Base-by-base conservation (phyloP, 2,797 vertebrate species). In the Lacerta bilineata region DNA sequence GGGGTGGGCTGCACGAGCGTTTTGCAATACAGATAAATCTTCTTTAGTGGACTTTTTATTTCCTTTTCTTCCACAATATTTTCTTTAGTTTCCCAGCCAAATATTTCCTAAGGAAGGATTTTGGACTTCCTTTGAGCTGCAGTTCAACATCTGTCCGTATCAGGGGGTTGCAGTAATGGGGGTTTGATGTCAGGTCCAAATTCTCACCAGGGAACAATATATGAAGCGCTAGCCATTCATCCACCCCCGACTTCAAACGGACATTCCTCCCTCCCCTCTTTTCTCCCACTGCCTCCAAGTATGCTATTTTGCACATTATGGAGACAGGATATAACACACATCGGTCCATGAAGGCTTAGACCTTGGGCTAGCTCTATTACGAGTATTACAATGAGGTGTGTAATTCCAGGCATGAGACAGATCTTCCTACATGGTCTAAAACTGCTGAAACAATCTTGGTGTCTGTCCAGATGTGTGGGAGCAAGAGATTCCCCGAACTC, bases 111-210 rank as follows among this genome's bases (percentile, higher is more conserved):
- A 94, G 92, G 94, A 96, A 96, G 93, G 94, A 95, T 96, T 95
- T 94, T 93, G 93, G 93, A 95, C 94, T 95, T 96, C 95, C 95
- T 96, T 93, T 95, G 95, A 94, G 93, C 94, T 94, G 91, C 95
- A 95, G 93, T 91, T 93, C 95, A 95, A 89, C 88, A 89, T 89
- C 79, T 89, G 88, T 89, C 78, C 79, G 76, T 86, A 86, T 89
- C 88, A 89, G 93, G 94, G 94, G 95, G 92, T 93, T 96, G 92
- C 93, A 95, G 94, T 94, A 95, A 96, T 93, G 93, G 95, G 94
- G 93, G 93, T 89, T 95, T 96, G 95, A 96, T 94, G 94, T 96
- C 95, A 95, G 95, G 94, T 94, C 94, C 95, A 95, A 95, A 95
- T 93, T 91, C 93, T 93, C 94, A 94, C 94, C 85, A 94, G 95